Evolutionary conservation across 1,140 invertebrate species (phyloP).

Genomic region (Bactericera cockerelli): DNA sequence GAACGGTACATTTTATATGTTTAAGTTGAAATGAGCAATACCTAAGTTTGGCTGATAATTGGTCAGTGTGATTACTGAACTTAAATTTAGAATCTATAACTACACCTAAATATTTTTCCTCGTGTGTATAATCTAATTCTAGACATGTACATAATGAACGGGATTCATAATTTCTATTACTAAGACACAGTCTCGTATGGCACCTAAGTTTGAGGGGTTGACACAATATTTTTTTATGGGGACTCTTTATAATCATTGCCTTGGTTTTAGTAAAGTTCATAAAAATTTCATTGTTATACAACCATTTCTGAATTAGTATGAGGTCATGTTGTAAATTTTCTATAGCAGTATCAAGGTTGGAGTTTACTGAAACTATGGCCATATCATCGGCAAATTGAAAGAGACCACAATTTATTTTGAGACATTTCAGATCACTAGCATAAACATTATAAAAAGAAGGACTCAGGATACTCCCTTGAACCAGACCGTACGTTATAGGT

Average conservation of each 20-base stretch:
- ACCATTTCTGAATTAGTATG: not conserved
- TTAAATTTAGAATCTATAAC: not conserved
- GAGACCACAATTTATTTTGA: not conserved
- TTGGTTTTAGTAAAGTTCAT: slow-evolving; percentile 3
- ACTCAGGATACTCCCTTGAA: not conserved
- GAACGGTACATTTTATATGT: not conserved
- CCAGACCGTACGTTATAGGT: not conserved
- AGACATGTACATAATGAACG: not conserved
- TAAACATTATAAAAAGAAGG: not conserved
- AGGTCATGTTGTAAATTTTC: not conserved
- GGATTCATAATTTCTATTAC: not conserved
- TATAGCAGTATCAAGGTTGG: not conserved
- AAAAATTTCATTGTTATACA: not conserved
- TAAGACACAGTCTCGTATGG: not conserved
- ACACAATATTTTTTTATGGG: not conserved
- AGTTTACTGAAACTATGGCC: not conserved
- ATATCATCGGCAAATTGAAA: slow-evolving; percentile 6
- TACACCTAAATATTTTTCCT: not conserved
- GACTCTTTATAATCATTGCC: not conserved
- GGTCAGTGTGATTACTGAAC: not conserved
- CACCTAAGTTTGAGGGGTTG: not conserved
- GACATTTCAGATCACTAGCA: not conserved
- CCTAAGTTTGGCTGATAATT: not conserved
- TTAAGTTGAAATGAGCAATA: not conserved
- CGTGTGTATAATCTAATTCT: not conserved